phyloP scores from a whole-genome alignment of 2,888 invertebrate genomes.

The Synergus laeviventris region DNA sequence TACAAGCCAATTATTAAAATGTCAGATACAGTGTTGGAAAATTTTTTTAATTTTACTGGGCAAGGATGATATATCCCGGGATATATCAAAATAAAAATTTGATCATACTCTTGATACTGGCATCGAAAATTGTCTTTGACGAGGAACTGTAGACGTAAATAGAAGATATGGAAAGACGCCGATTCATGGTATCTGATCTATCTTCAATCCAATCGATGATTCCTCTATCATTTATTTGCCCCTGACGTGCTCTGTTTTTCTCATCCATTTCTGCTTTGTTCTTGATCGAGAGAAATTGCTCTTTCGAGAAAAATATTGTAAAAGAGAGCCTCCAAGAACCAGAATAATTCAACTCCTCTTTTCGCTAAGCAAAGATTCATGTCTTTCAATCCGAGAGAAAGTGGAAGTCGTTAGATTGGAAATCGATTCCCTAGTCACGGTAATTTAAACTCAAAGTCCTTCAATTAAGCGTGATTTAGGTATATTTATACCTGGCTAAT shows the following conservation, averaged over 20 bases:
- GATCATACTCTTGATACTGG: conserved; percentile 1
- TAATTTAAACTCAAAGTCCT: background rate
- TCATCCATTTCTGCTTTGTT: conserved; percentile 33
- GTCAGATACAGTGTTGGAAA: no score
- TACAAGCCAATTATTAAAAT: no score
- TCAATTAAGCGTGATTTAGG: background rate
- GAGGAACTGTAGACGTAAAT: conserved; percentile 20
- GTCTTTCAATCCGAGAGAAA: background rate
- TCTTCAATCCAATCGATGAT: conserved; percentile 3
- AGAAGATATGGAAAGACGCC: conserved; percentile 16
- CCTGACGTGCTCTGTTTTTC: conserved; percentile 21
- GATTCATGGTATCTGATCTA: conserved; percentile 28
- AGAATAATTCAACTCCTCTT: background rate
- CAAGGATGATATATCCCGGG: background rate
- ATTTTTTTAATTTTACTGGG: no score
- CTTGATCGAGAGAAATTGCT: conserved; percentile 11
- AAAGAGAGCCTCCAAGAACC: conserved; percentile 24
- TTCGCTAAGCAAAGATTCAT: background rate
- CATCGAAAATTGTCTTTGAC: conserved; percentile 19
- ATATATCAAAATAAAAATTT: background rate
- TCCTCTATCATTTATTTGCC: conserved; percentile 26
- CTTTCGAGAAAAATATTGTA: background rate
- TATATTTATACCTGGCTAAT: background rate
- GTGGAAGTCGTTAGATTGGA: background rate
- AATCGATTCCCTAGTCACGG: no score